Conservation (phyloP, 2,797 vertebrate genomes). For the Atherinosoma microstoma region DNA sequence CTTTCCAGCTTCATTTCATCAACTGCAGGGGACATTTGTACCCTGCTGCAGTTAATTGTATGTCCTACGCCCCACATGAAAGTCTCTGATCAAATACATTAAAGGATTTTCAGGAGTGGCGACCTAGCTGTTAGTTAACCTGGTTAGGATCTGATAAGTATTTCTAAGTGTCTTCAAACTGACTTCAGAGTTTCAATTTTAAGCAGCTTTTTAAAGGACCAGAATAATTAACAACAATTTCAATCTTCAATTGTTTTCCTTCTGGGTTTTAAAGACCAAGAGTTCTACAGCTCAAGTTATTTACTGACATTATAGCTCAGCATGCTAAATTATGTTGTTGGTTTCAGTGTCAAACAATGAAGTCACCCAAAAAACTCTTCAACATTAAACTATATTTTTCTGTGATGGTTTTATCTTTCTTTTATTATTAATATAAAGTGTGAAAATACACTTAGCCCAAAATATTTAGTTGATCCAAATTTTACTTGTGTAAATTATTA, state of each 20-base stretch:
- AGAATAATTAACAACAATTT: too few relatives aligned
- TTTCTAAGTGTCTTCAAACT: background rate
- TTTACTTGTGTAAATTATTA: background rate
- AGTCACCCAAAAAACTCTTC: background rate
- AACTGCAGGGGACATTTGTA: conserved; percentile 36
- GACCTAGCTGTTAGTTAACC: conserved; percentile 22
- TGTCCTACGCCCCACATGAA: conserved; percentile 17
- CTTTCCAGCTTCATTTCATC: conserved; percentile 39
- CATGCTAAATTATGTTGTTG: background rate
- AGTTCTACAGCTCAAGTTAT: background rate
- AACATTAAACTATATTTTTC: background rate
- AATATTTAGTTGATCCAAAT: too few relatives aligned
- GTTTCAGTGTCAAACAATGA: background rate
- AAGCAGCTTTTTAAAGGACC: background rate
- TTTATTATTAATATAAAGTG: too few relatives aligned
- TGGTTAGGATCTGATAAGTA: conserved; percentile 12
- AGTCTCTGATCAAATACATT: conserved; percentile 8
- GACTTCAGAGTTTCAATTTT: background rate
- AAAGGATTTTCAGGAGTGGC: conserved; percentile 20
- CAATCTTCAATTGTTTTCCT: too few relatives aligned
- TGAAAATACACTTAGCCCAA: background rate
- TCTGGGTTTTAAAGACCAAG: too few relatives aligned
- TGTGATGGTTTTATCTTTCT: too few relatives aligned
- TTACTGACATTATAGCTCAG: background rate
- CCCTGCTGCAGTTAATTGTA: conserved; percentile 30